Conservation (phyloP, 1,140 invertebrate genomes). For the Bombyx mandarina region DNA sequence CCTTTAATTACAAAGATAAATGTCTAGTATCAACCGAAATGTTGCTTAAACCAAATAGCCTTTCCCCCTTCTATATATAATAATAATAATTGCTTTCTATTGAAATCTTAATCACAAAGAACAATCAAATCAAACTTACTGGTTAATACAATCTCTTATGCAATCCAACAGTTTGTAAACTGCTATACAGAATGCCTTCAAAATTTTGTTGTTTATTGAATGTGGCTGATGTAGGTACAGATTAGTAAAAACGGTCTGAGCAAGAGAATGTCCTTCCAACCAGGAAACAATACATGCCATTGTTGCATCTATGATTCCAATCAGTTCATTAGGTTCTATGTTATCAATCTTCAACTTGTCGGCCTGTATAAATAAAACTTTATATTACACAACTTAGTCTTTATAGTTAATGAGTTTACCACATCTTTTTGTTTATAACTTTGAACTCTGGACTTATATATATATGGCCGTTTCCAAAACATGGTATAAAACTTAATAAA, state of each 20-base stretch:
- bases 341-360: slow-evolving; percentile 86
- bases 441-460: too few species aligned
- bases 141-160: slow-evolving; percentile 91
- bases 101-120: too few species aligned
- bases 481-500: too few species aligned
- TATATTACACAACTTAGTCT: too few species aligned
- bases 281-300: slow-evolving; percentile 94
- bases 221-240: slow-evolving; percentile 94
- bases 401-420: too few species aligned
- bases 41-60: too few species aligned
- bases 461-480: too few species aligned
- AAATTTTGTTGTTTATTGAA: slow-evolving; percentile 84
- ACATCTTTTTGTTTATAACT: too few species aligned
- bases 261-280: slow-evolving; percentile 95
- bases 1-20: too few species aligned
- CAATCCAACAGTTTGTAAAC: slow-evolving; percentile 93
- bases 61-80: too few species aligned
- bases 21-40: too few species aligned
- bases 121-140: slow-evolving; percentile 65
- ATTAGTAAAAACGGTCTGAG: slow-evolving; percentile 98
- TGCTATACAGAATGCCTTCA: slow-evolving; percentile 90
- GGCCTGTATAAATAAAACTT: slow-evolving; percentile 59
- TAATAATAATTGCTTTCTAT: too few species aligned
- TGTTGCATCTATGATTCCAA: slow-evolving; percentile 94
- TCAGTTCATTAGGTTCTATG: slow-evolving; percentile 79